phyloP scores from a whole-genome alignment of 2,888 invertebrate genomes.

The Crematogaster levior region DNA sequence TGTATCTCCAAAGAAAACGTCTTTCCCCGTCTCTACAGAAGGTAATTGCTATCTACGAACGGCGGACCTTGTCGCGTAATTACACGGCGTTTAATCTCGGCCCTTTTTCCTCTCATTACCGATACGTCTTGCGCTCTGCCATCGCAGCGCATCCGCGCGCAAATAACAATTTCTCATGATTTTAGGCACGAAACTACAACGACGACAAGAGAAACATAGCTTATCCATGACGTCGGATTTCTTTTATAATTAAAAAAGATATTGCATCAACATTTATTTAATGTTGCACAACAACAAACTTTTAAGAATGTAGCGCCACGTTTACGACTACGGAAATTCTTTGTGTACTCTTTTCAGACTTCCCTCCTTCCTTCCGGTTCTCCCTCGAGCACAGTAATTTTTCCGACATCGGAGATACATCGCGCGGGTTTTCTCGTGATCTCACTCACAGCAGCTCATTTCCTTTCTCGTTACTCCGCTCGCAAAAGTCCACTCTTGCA shows the following conservation, averaged over 20 bases:
- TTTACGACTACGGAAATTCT: constrained; percentile 25
- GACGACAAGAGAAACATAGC: background rate
- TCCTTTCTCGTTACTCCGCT: constrained; percentile 14
- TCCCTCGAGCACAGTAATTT: constrained; percentile 44
- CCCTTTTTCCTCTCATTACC: constrained; percentile 66
- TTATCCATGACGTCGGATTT: background rate
- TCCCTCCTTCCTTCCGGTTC: constrained; percentile 28
- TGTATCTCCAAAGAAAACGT: constrained; percentile 67
- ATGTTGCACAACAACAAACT: constrained; percentile 26
- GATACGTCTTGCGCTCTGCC: constrained; percentile 53
- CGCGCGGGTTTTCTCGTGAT: constrained; percentile 45
- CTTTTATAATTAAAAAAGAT: constrained; percentile 18
- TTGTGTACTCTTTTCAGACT: constrained; percentile 28
- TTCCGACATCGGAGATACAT: constrained; percentile 48
- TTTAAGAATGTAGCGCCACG: background rate
- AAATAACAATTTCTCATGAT: constrained; percentile 24
- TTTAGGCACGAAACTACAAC: constrained; percentile 27
- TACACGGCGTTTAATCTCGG: constrained; percentile 71
- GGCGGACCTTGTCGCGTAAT: constrained; percentile 77
- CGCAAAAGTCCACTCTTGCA: constrained; percentile 18
- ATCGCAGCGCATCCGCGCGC: constrained; percentile 38
- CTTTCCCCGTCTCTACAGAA: constrained; percentile 53
- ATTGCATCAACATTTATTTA: constrained; percentile 29
- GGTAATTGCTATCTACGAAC: constrained; percentile 74
- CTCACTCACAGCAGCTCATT: constrained; percentile 43